Evolutionary conservation across 2,888 invertebrate species (phyloP).

Genomic region (Camponotus fellah): DNA sequence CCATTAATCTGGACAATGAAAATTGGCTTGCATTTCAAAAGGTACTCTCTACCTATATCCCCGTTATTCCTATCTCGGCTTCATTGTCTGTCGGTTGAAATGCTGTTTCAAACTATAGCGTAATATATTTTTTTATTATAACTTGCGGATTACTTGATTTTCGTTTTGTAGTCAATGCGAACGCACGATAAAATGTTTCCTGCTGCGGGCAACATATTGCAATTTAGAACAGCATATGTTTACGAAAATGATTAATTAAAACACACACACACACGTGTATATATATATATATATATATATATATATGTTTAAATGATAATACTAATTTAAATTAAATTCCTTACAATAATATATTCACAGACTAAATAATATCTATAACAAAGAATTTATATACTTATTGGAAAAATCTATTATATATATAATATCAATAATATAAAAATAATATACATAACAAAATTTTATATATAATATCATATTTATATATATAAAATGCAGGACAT

Average conservation of each 20-base stretch:
- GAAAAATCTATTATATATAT: background rate
- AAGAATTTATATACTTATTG: conserved; percentile 3
- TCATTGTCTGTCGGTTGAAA: conserved; percentile 60
- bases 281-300: too few species aligned
- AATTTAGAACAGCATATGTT: conserved; percentile 29
- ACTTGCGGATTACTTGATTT: conserved; percentile 33
- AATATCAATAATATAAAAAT: background rate
- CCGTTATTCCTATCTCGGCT: conserved; percentile 35
- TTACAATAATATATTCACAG: background rate
- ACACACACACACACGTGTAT: background rate
- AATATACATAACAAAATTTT: background rate
- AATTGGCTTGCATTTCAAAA: conserved; percentile 82
- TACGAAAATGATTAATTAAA: conserved; percentile 46
- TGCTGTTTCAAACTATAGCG: conserved; percentile 62
- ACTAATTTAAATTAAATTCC: conserved; percentile 4
- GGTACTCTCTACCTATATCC: conserved; percentile 49
- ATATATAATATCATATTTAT: background rate
- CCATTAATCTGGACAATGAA: conserved; percentile 81
- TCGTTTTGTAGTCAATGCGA: conserved; percentile 26
- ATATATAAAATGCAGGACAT: background rate
- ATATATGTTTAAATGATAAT: background rate
- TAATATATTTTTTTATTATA: conserved; percentile 50
- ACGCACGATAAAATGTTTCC: conserved; percentile 25
- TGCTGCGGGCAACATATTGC: conserved; percentile 6
- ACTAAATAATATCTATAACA: conserved; percentile 19